Percentiles rank a stretch among this genome's conserved stretches.
These are phyloP conservation scores for Melanotaenia nigrans DNA, from an alignment of 2,797 vertebrate genomes.

Conservation along the genomic window DNA sequence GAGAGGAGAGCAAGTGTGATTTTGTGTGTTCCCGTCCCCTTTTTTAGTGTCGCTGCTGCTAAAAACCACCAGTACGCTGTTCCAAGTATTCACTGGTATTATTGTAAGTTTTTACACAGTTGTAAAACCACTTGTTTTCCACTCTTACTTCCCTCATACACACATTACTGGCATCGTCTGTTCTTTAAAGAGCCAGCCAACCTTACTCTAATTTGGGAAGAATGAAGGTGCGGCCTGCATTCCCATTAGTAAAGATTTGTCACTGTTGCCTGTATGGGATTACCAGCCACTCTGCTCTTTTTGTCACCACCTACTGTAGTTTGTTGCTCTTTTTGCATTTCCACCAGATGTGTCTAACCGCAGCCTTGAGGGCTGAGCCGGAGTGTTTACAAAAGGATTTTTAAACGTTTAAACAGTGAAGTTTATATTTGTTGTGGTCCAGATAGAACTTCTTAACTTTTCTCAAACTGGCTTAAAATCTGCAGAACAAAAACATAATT, in stretches of 20 bases:
- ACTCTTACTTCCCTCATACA: slow-evolving; percentile 18
- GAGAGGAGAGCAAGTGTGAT: slow-evolving; percentile 43
- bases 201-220: slow-evolving; percentile 73
- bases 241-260: slow-evolving; percentile 72
- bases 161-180: slow-evolving; percentile 59
- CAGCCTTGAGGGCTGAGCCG: slow-evolving; percentile 54
- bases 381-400: slow-evolving; percentile 64
- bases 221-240: slow-evolving; percentile 74
- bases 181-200: slow-evolving; percentile 70
- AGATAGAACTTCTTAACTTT: slow-evolving; percentile 8
- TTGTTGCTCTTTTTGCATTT: slow-evolving; percentile 41
- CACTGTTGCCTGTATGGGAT: slow-evolving; percentile 46
- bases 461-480: slow-evolving; percentile 7
- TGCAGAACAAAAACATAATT: slow-evolving; percentile 1
- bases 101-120: slow-evolving; percentile 60
- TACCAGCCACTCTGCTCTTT: slow-evolving; percentile 41
- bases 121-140: slow-evolving; percentile 65
- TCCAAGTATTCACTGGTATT: slow-evolving; percentile 57
- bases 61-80: slow-evolving; percentile 69
- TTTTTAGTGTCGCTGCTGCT: slow-evolving; percentile 11
- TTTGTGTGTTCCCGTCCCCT: background rate
- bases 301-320: slow-evolving; percentile 58
- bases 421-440: slow-evolving; percentile 42
- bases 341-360: slow-evolving; percentile 63
- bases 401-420: slow-evolving; percentile 38